Percentiles rank a stretch among this genome's conserved stretches.
Evolutionary conservation across 2,797 vertebrate species (phyloP).

Genomic region (Gobio occitaniae): DNA sequence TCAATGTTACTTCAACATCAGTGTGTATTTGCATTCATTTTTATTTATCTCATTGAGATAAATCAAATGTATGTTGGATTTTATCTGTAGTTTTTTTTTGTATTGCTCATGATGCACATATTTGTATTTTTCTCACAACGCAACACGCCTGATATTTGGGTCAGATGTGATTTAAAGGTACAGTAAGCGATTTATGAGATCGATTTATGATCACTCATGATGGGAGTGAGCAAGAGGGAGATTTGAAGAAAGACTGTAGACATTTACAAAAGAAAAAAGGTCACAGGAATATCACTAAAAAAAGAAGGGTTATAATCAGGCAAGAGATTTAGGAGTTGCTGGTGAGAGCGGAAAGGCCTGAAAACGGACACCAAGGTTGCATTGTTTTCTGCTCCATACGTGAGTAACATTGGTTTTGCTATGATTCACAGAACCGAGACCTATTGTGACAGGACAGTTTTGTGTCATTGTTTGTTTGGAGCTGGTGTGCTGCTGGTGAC

Average conservation of each 20-base stretch:
- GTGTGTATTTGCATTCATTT: constrained; percentile 23
- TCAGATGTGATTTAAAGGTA: background rate
- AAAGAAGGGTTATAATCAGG: no score
- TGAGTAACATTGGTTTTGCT: background rate
- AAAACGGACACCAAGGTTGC: background rate
- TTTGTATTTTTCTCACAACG: constrained; percentile 11
- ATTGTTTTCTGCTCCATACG: background rate
- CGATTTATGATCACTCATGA: background rate
- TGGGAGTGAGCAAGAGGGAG: background rate
- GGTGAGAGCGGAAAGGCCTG: background rate
- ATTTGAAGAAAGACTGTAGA: background rate
- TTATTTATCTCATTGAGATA: background rate
- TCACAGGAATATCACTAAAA: no score
- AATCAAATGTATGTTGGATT: constrained; percentile 19
- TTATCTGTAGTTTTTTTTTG: background rate
- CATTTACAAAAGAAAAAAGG: background rate
- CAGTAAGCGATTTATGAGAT: background rate
- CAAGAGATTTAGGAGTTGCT: background rate
- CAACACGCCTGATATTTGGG: constrained; percentile 9
- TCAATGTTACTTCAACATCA: constrained; percentile 2
- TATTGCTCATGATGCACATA: background rate
- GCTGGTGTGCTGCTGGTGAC: background rate
- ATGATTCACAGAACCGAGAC: background rate
- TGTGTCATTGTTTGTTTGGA: background rate
- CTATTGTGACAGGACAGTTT: background rate